Base-by-base conservation (phyloP, 2,113 vertebrate genomes). In the Notothenia coriiceps region DNA sequence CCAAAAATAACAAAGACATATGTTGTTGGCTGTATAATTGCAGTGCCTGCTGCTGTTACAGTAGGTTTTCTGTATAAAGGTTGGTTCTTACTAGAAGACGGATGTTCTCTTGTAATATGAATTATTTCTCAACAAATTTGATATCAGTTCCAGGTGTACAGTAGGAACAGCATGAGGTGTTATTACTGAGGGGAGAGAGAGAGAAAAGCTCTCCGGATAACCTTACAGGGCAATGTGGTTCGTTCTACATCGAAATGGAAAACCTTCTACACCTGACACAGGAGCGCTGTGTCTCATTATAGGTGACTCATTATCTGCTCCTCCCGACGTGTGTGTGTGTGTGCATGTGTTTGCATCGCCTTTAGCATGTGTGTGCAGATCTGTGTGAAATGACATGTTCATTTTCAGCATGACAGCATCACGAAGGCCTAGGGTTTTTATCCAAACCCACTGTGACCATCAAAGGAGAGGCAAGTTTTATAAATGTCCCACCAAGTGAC, bases 221-320 rank as follows among this genome's bases (percentile, higher is more conserved):
- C 79, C 72, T 78, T 72, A 62, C 77, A 57, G 75, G 81, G 71
- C 57, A 40, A 73, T 64, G 77, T 79, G 76, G 51, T 79, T 61
- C 44, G 81, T 9, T 10, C 70, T 68, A 17, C 52, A 76, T 82
- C 84, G 86, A 66, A 88, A 87, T 78, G 84, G 64, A 83, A 86
- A 83, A 82, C 86, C 76, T 77, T 77, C 77, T 79, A 40, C 84
- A 90, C 82, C 89, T 91, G 90, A 89, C 87, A 86, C 77, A 88
- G 75, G 74, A 82, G 88, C 82, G 54, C 79, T 63, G 75, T 52
- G 63, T 77, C 86, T 89, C 74, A 86, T 90, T 90, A 89, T 74
- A 80, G 63, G 83, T 85, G 83, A 86, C 66, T 89, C 87, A 91
- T 88, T 90, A 88, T 83, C 71, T 71, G 60, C 68, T 84, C 72